Evolutionary conservation across 2,888 invertebrate species (phyloP), one percentile per base, ranked within the genome.

Genomic region (Didymodactylos carnosus): DNA sequence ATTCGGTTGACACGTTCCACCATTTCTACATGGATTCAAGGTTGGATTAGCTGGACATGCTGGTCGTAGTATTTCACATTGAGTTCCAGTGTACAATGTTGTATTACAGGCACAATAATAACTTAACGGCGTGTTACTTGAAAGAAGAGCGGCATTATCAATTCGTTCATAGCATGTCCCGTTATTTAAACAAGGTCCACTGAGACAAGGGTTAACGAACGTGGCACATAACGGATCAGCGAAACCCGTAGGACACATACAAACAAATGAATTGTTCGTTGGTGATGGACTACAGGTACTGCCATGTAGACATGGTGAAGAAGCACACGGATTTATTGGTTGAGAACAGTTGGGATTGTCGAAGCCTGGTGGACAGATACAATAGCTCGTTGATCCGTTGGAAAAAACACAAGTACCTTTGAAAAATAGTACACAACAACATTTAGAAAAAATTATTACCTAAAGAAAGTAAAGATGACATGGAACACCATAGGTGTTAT

Each of bases 251-350:
- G 51, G 8, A 69, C 74, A 74, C 25, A 43, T 27, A 27, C 74
- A 74, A 13, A 71, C 23, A 43, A 71, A 71, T 25, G 62, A 43
- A 19, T 40, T 27, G 8, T 23, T 46, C 13, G 19, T 69, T n/a
- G 14, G 16, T 16, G 39, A 13, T 27, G 46, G 43, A 25, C 51
- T 53, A n/a, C 75, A 75, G 19, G 41, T 19, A 39, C 72, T 72
- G 35, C 75, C 75, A 51, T 75, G 72, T 7, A 69, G 27, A 72
- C 75, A 75, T n/a, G 72, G 75, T n/a, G 39, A 25, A 43, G n/a
- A n/a, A n/a, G n/a, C n/a, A n/a, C n/a, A n/a, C n/a, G n/a, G n/a
- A n/a, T n/a, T n/a, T n/a, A n/a, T n/a, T n/a, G n/a, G n/a, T n/a
- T n/a, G n/a, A n/a, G n/a, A n/a, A n/a, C n/a, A n/a, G n/a, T n/a